Percentiles rank a stretch among this genome's conserved stretches.
These are phyloP conservation scores for Axis porcinus DNA, from an alignment of 2,113 vertebrate species.

Conservation along the genomic window DNA sequence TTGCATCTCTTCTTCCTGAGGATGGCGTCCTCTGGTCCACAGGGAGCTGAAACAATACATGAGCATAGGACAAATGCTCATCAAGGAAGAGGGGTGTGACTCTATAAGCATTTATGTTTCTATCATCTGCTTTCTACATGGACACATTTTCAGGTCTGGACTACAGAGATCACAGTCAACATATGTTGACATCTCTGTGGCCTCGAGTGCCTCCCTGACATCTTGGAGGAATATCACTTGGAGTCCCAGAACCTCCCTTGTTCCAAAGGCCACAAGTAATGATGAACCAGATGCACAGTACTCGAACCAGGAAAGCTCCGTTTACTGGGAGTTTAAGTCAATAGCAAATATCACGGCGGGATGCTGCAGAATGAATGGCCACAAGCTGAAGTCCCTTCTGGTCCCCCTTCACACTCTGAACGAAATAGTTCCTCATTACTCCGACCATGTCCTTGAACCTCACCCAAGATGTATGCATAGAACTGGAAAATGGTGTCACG, in stretches of 20 bases:
- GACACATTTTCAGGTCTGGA: background rate
- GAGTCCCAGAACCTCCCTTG: background rate
- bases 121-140: background rate
- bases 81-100: background rate
- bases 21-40: background rate
- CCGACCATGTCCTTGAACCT: background rate
- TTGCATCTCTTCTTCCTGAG: background rate
- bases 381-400: background rate
- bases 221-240: background rate
- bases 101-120: background rate
- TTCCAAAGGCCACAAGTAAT: background rate
- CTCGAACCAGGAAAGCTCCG: background rate
- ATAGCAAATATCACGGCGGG: background rate
- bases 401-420: background rate
- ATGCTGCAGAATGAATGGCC: background rate
- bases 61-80: background rate
- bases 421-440: background rate
- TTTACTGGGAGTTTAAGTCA: background rate
- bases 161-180: background rate
- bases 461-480: background rate
- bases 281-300: background rate
- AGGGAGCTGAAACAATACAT: background rate
- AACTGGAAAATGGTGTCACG: background rate
- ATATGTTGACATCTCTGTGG: background rate
- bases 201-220: background rate